Base-by-base conservation (phyloP, 1,140 invertebrate species). In the Habropoda laboriosa region DNA sequence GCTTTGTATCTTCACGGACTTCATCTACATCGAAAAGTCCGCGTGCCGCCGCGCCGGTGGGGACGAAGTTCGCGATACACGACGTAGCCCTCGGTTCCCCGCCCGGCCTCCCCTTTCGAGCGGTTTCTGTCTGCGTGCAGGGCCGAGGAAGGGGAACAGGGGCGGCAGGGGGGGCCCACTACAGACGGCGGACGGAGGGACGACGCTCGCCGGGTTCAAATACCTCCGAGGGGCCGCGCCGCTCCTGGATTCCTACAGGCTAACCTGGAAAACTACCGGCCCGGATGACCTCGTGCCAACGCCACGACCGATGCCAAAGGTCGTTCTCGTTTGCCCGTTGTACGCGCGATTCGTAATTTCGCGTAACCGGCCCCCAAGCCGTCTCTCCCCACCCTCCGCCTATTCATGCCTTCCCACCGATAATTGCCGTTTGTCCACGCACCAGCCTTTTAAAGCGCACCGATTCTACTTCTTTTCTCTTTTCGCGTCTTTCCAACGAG, bases 141-240 rank as follows among this genome's bases (percentile, higher is more conserved):
- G 57, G 68, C 21, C 32, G 67, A 13, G 81, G 80, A 63, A 64
- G 68, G 76, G 71, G 63, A 2, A 47, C 51, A 32, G 42, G 53
- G 72, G 74, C 72, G 77, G 63, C 58, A 60, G 61, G 51, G 71
- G 51, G 53, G 24, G n/a, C n/a, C 78, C 58, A 53, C 70, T 75
- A 74, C 78, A 80, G 78, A 80, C 78, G 71, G 71, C 70, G 77
- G 77, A 74, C 60, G 78, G 71, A 80, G 70, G 61, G 71, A 76
- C 83, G 81, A 73, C 70, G 74, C 66, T 60, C 64, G 74, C 74
- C 35, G 81, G 78, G 87, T 87, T 88, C 87, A 87, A 88, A 88
- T 88, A 88, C 87, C 85, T 86, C 85, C 61, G 60, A 76, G 70
- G 75, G 74, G 66, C 74, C 79, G 57, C 79, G 74, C 63, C 74